Percentiles rank a stretch among this genome's conserved stretches.
Conservation (phyloP, 2,888 invertebrate genomes). For the Gasteruption jaculator region DNA sequence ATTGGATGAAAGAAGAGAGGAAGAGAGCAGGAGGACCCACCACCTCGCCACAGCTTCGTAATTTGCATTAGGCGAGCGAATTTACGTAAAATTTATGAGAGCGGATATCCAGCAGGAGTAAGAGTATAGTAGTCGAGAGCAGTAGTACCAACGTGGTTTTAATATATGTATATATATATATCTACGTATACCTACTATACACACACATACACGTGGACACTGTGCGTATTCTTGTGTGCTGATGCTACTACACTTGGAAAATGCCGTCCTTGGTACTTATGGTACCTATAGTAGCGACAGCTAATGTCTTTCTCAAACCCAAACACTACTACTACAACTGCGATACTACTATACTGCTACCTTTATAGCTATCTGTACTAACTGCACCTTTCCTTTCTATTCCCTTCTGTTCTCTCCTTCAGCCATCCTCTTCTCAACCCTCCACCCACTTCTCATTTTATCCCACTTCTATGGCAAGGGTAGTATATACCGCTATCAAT, state of each 20-base stretch:
- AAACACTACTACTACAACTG: neutral
- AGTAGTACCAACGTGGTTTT: constrained; percentile 14
- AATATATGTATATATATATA: no score
- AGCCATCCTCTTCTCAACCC: constrained; percentile 7
- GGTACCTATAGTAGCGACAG: constrained; percentile 33
- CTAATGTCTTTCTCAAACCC: no score
- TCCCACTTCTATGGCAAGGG: no score
- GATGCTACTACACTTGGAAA: constrained; percentile 1
- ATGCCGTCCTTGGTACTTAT: constrained; percentile 37
- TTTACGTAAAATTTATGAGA: constrained; percentile 42
- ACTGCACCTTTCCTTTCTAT: constrained; percentile 21
- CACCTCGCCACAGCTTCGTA: constrained; percentile 26
- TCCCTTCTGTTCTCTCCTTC: constrained; percentile 25
- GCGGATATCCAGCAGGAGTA: constrained; percentile 18
- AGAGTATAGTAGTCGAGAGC: no score
- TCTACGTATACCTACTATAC: no score
- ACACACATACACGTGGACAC: constrained; percentile 9
- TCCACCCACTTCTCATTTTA: constrained; percentile 13
- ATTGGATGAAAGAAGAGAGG: constrained; percentile 21
- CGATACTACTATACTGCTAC: neutral
- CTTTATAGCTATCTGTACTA: constrained; percentile 3
- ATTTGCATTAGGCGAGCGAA: constrained; percentile 43
- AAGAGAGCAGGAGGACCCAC: constrained; percentile 23
- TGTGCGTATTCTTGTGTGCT: constrained; percentile 9
- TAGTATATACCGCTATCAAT: no score